Percentiles rank a stretch among this genome's conserved stretches.
phyloP scores from a whole-genome alignment of 2,113 vertebrate genomes.

The Malurus melanocephalus region DNA sequence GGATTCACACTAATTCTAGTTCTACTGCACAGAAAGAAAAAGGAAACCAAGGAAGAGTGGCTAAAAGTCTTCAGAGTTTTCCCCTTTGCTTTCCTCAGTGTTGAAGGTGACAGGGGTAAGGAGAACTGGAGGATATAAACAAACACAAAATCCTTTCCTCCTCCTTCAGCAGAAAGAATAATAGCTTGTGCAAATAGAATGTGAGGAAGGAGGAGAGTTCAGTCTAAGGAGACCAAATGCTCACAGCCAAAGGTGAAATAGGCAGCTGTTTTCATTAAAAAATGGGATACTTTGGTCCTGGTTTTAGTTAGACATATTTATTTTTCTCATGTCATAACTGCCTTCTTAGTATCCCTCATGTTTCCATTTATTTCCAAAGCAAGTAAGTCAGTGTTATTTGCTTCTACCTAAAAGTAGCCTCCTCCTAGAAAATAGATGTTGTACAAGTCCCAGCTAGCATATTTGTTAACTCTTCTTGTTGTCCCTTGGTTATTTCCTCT shows the following conservation, averaged over 20 bases:
- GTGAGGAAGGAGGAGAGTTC: not conserved
- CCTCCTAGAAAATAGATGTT: not conserved
- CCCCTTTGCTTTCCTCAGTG: not conserved
- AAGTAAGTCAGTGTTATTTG: not conserved
- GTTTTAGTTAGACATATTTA: not conserved
- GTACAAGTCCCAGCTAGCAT: not conserved
- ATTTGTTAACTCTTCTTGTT: not conserved
- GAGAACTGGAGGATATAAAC: not conserved
- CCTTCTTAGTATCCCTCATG: not conserved
- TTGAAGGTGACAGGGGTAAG: not conserved
- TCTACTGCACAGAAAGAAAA: not conserved
- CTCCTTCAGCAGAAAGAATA: not conserved
- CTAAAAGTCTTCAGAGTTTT: not conserved
- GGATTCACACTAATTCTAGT: not conserved
- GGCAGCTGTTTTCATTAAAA: not conserved
- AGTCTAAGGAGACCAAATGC: not conserved
- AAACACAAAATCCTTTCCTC: not conserved
- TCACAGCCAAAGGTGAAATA: not conserved
- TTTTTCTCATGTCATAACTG: not conserved
- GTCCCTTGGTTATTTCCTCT: rapidly evolving
- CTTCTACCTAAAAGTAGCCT: not conserved
- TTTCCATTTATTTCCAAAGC: not conserved
- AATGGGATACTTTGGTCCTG: not conserved
- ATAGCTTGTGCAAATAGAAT: not conserved
- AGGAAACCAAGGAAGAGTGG: not conserved